A percentile compares a stretch with the other conserved stretches of the same genome.
These are phyloP conservation scores for Disparrhopalites patrizii DNA, from an alignment of 2,888 invertebrate genomes.

Conservation along the genomic window DNA sequence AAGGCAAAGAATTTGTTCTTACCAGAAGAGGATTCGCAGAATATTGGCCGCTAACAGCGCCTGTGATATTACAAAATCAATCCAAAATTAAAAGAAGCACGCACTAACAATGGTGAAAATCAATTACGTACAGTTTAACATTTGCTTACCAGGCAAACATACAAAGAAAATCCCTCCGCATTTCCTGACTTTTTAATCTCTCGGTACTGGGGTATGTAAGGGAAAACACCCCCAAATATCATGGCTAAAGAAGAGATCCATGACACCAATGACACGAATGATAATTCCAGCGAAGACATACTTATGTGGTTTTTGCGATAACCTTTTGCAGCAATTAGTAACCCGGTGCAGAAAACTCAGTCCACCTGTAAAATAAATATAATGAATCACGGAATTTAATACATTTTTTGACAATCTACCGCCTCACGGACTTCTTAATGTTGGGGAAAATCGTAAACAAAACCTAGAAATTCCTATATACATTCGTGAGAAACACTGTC, in stretches of 20 bases:
- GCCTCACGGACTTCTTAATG: too few relatives aligned
- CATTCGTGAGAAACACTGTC: too few relatives aligned
- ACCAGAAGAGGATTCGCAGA: slow-evolving; percentile 97
- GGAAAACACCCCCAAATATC: slow-evolving; percentile 91
- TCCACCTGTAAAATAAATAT: too few relatives aligned
- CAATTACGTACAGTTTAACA: neutral
- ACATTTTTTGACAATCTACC: too few relatives aligned
- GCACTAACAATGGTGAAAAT: neutral
- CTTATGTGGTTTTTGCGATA: neutral
- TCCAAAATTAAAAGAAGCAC: neutral
- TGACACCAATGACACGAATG: slow-evolving; percentile 69
- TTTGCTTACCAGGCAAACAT: slow-evolving; percentile 71
- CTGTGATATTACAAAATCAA: slow-evolving; percentile 4
- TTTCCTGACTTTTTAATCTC: slow-evolving; percentile 88
- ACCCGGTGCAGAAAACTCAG: too few relatives aligned
- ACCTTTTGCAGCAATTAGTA: too few relatives aligned
- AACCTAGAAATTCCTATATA: too few relatives aligned
- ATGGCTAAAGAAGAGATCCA: slow-evolving; percentile 82
- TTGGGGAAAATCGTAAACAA: too few relatives aligned
- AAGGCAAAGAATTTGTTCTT: slow-evolving; percentile 51
- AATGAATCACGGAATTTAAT: too few relatives aligned
- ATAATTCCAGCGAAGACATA: slow-evolving; percentile 37
- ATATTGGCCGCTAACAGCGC: slow-evolving; percentile 93
- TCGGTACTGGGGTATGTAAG: slow-evolving; percentile 92
- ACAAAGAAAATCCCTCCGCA: slow-evolving; percentile 94